Conservation (phyloP, 2,888 invertebrate genomes). For the Stenichneumon culpator region DNA sequence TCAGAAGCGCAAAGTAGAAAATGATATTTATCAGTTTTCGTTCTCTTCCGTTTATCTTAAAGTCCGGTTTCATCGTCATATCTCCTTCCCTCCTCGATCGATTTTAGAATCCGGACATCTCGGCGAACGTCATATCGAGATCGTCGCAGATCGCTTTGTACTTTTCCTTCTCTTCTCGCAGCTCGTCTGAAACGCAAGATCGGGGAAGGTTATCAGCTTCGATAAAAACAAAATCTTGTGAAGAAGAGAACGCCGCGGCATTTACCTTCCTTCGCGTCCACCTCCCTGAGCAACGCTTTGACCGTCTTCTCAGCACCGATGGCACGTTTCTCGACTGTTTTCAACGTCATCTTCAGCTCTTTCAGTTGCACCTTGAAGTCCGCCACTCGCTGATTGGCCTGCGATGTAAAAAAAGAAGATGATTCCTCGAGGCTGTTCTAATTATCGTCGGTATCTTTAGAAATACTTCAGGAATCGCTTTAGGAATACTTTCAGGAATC, state of each 20-base stretch:
- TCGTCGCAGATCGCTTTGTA: slow-evolving; percentile 93
- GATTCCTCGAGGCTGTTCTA: neutral
- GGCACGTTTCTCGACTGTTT: slow-evolving; percentile 83
- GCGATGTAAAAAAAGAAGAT: slow-evolving; percentile 9
- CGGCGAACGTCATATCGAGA: slow-evolving; percentile 91
- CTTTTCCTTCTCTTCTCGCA: slow-evolving; percentile 90
- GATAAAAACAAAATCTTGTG: neutral
- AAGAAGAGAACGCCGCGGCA: neutral
- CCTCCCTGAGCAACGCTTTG: slow-evolving; percentile 81
- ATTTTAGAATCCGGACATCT: slow-evolving; percentile 89
- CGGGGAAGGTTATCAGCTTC: neutral
- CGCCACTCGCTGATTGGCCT: slow-evolving; percentile 84
- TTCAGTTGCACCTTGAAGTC: slow-evolving; percentile 83
- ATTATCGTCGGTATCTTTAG: too few species aligned
- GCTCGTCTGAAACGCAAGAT: slow-evolving; percentile 85
- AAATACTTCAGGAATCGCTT: too few species aligned
- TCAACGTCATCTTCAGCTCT: slow-evolving; percentile 79
- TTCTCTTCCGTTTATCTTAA: slow-evolving; percentile 10
- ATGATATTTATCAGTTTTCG: slow-evolving; percentile 64
- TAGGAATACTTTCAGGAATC: too few species aligned
- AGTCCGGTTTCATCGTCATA: slow-evolving; percentile 31
- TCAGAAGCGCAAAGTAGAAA: slow-evolving; percentile 69
- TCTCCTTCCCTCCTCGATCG: slow-evolving; percentile 17
- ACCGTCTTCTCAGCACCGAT: slow-evolving; percentile 82
- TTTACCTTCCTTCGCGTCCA: slow-evolving; percentile 83